Base-by-base conservation (phyloP, 2,113 vertebrate species). In the Ailuropoda melanoleuca region DNA sequence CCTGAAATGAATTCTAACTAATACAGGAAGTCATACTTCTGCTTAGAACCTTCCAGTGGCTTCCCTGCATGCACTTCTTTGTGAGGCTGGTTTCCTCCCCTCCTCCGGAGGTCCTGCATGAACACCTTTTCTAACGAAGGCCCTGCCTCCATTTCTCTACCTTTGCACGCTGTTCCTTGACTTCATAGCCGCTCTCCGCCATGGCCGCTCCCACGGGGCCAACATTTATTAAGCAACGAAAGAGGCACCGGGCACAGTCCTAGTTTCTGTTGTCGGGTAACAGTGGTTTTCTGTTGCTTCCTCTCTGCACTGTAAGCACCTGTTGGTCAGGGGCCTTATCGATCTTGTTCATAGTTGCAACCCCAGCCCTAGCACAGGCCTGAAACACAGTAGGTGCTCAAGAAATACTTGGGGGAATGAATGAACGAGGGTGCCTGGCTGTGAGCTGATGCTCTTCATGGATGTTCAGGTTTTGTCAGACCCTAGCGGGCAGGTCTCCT, bases 151-250 rank as follows among this genome's bases (percentile, higher is more conserved):
- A 0, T 55, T 26, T 18, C 90, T 64, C 37, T n/a, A 18, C 37
- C 37, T 13, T 37, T 1, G 19, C 4, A 8, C 34, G 62, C 8
- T 1, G 29, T 48, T 74, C 48, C 12, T n/a, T 0, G 70, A 39
- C 18, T 12, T 24, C 58, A 29, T 3, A 19, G 34, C 37, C 8
- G 1, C 31, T 6, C 19, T 55, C 31, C 14, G 11, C 15, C 19
- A 9, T 23, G 9, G 72, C 34, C 24, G 72, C 12, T 14, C 53
- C 50, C 24, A 4, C 0, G 9, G 11, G 14, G 55, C 58, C 24
- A 3, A 1, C 6, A 3, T 13, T 12, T 50, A 1, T 10, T 4
- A 37, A 21, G 46, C 34, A 50, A 48, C 0, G 4, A 24, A 5
- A 24, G 43, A 8, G 1, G 26, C 86, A 26, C 48, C 48, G 19